Evolutionary conservation across 2,888 invertebrate genomes (phyloP).

Genomic region (Plagodis pulveraria): DNA sequence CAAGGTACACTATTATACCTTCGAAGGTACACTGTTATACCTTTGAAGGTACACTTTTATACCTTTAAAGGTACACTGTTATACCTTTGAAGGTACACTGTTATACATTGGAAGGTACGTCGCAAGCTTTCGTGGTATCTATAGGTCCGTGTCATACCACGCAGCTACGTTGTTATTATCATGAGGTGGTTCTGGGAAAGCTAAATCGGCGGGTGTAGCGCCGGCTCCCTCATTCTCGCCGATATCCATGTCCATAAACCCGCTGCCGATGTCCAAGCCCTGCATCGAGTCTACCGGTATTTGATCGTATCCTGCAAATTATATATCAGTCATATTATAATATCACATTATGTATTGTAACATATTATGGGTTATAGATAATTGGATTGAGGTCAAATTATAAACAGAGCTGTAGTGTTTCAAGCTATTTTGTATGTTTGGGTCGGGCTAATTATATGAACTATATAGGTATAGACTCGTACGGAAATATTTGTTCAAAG

Average conservation of each 20-base stretch:
- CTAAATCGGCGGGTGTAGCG: slow-evolving; percentile 92
- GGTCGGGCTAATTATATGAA: too few species aligned
- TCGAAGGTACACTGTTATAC: background rate
- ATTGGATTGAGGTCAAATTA: too few species aligned
- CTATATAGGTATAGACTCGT: too few species aligned
- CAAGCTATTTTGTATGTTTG: too few species aligned
- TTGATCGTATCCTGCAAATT: slow-evolving; percentile 95
- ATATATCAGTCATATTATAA: background rate
- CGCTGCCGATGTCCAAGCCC: slow-evolving; percentile 95
- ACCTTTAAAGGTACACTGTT: background rate
- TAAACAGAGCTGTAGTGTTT: too few species aligned
- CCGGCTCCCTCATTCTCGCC: slow-evolving; percentile 93
- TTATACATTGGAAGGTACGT: background rate
- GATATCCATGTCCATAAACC: slow-evolving; percentile 96
- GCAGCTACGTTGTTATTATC: slow-evolving; percentile 97
- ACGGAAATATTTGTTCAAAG: too few species aligned
- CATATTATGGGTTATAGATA: too few species aligned
- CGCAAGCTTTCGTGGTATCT: slow-evolving; percentile 46
- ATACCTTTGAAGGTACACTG: background rate
- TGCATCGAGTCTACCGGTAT: slow-evolving; percentile 99
- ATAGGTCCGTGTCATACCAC: slow-evolving; percentile 99
- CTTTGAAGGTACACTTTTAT: background rate
- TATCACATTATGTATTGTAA: too few species aligned
- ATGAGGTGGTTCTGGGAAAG: slow-evolving; percentile 92
- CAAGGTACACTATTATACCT: background rate